Percentiles rank a stretch among this genome's conserved stretches.
These are phyloP conservation scores for Plagodis pulveraria DNA, from an alignment of 2,888 invertebrate genomes.

Conservation along the genomic window DNA sequence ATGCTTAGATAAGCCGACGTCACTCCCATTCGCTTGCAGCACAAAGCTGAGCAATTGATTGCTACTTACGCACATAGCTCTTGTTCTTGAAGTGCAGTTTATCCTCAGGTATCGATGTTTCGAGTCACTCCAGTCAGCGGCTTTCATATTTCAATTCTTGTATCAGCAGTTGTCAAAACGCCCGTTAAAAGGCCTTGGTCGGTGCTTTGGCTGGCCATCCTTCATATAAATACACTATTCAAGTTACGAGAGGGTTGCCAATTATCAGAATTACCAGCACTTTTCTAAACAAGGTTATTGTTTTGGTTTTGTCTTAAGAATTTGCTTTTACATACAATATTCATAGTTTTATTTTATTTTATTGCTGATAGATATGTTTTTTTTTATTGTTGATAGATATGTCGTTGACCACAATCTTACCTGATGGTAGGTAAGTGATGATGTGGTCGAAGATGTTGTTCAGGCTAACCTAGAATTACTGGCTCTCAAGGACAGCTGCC, in stretches of 20 bases:
- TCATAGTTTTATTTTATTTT: too few species aligned
- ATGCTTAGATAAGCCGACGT: conserved; percentile 17
- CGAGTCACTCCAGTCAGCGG: conserved; percentile 55
- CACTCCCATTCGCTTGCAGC: conserved; percentile 37
- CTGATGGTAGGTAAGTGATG: too few species aligned
- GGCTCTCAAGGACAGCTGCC: too few species aligned
- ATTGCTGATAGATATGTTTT: too few species aligned
- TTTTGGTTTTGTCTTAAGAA: too few species aligned
- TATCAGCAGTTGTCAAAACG: conserved; percentile 78
- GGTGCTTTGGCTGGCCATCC: conserved; percentile 62
- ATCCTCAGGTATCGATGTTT: conserved; percentile 48
- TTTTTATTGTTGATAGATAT: too few species aligned
- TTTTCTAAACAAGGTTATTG: background rate
- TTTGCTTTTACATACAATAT: too few species aligned
- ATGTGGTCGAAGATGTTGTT: too few species aligned
- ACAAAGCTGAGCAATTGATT: conserved; percentile 26
- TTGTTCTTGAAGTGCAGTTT: conserved; percentile 39
- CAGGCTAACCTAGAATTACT: too few species aligned
- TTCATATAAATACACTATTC: conserved; percentile 73
- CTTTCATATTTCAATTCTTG: conserved; percentile 78
- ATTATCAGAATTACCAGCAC: background rate
- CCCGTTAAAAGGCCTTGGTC: conserved; percentile 61
- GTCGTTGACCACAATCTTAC: too few species aligned
- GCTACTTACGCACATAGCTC: conserved; percentile 32
- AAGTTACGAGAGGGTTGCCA: conserved; percentile 44